phyloP scores from a whole-genome alignment of 2,888 invertebrate genomes.

The Lamproptera curius region DNA sequence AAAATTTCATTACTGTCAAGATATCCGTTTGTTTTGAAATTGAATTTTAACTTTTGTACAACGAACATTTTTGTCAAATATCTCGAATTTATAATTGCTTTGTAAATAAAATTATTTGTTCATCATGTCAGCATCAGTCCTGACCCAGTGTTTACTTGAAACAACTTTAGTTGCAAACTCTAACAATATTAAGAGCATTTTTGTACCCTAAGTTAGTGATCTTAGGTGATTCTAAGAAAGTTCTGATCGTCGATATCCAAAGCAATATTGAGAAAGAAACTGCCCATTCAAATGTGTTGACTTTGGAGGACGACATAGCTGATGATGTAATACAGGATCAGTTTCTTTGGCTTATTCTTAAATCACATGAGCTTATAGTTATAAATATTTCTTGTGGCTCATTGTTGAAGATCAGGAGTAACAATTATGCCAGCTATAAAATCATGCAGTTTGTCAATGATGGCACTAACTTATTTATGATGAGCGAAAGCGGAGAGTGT shows the following conservation, averaged over 20 bases:
- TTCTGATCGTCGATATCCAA: slow-evolving; percentile 29
- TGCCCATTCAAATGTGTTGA: slow-evolving; percentile 21
- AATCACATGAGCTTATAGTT: slow-evolving; percentile 47
- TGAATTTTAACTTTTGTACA: too few relatives aligned
- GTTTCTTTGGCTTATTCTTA: slow-evolving; percentile 52
- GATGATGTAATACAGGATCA: slow-evolving; percentile 43
- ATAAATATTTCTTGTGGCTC: slow-evolving; percentile 39
- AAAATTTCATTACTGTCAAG: too few relatives aligned
- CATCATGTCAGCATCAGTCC: slow-evolving; percentile 17
- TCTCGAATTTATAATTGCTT: too few relatives aligned
- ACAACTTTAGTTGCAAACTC: slow-evolving; percentile 26
- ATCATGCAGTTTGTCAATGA: slow-evolving; percentile 38
- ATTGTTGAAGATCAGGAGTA: slow-evolving; percentile 36
- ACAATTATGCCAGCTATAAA: slow-evolving; percentile 44
- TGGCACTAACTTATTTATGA: slow-evolving; percentile 38
- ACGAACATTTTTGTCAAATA: too few relatives aligned
- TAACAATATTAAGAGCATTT: slow-evolving; percentile 41
- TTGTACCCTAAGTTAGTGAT: slow-evolving; percentile 52
- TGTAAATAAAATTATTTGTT: too few relatives aligned
- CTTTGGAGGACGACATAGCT: slow-evolving; percentile 41
- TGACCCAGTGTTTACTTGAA: slow-evolving; percentile 26
- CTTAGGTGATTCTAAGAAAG: slow-evolving; percentile 32
- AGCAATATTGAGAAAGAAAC: slow-evolving; percentile 26
- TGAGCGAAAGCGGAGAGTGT: slow-evolving; percentile 57
- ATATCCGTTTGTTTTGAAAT: too few relatives aligned